Evolutionary conservation across 2,888 invertebrate species (phyloP).

Genomic region (Selenia dentaria): DNA sequence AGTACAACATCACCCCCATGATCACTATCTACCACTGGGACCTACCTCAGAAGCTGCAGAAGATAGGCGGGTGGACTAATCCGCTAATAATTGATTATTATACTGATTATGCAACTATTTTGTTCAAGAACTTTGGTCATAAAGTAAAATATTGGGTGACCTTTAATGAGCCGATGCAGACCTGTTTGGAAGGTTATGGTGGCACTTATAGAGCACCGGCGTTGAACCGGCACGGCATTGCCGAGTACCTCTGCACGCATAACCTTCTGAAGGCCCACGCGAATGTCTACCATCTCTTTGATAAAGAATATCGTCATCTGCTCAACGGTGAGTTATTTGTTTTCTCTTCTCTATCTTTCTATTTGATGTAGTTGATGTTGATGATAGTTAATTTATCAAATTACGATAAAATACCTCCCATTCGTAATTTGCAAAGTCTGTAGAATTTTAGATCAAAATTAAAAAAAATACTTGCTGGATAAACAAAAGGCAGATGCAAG

Average conservation of each 20-base stretch:
- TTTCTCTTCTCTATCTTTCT: too few species aligned
- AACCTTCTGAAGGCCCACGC: slow-evolving; percentile 90
- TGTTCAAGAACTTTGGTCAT: slow-evolving; percentile 86
- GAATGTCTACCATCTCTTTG: slow-evolving; percentile 87
- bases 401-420: too few species aligned
- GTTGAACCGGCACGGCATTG: slow-evolving; percentile 84
- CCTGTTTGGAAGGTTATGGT: slow-evolving; percentile 83
- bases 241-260: slow-evolving; percentile 88
- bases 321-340: slow-evolving; percentile 74
- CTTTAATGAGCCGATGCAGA: slow-evolving; percentile 89
- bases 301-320: slow-evolving; percentile 80
- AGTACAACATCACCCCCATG: slow-evolving; percentile 88
- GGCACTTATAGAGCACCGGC: slow-evolving; percentile 85
- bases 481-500: too few species aligned
- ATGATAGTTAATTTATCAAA: too few species aligned
- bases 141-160: slow-evolving; percentile 90
- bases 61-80: slow-evolving; percentile 88
- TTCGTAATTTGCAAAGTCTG: too few species aligned
- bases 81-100: slow-evolving; percentile 86
- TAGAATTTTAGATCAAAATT: too few species aligned
- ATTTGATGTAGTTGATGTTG: too few species aligned
- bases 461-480: too few species aligned
- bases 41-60: slow-evolving; percentile 86
- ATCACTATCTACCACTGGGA: slow-evolving; percentile 91
- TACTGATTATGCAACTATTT: slow-evolving; percentile 86